These are phyloP conservation scores for Leucophenga maculata DNA, from an alignment of 2,888 invertebrate genomes.

Conservation along the genomic window DNA sequence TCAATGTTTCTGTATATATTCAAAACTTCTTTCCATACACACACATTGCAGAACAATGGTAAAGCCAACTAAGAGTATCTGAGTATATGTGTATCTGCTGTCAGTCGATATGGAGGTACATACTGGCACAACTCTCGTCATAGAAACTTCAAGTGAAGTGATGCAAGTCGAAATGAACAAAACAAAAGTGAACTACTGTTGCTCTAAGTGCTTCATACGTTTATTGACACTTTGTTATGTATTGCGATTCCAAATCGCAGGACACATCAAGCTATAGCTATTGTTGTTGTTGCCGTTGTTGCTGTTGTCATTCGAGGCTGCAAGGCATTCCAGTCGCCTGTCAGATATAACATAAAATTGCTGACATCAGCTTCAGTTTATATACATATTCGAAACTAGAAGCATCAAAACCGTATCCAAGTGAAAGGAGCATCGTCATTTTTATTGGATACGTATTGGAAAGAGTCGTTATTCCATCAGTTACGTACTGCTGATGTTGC, in stretches of 20 bases:
- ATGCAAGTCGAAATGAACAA: neutral
- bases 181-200: neutral
- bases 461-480: neutral
- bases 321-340: conserved; percentile 1
- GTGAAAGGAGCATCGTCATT: neutral
- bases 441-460: neutral
- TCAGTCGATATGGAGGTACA: no score
- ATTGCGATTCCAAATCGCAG: conserved; percentile 52
- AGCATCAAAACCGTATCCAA: conserved; percentile 9
- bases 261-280: conserved; percentile 9
- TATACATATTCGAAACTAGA: conserved; percentile 14
- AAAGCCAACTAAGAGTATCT: no score
- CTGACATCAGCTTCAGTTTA: conserved; percentile 36
- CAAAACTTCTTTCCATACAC: no score
- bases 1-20: no score
- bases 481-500: neutral
- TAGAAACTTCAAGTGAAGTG: no score
- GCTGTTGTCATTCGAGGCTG: neutral
- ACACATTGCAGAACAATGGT: no score
- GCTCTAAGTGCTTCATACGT: conserved; percentile 41
- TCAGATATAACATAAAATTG: conserved; percentile 40
- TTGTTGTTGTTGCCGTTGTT: conserved; percentile 10
- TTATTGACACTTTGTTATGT: conserved; percentile 62
- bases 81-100: no score
- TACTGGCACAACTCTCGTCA: no score